A percentile compares a stretch with the other conserved stretches of the same genome.
Conservation (phyloP, 2,888 invertebrate species). For the Eudasyphora cyanicolor region DNA sequence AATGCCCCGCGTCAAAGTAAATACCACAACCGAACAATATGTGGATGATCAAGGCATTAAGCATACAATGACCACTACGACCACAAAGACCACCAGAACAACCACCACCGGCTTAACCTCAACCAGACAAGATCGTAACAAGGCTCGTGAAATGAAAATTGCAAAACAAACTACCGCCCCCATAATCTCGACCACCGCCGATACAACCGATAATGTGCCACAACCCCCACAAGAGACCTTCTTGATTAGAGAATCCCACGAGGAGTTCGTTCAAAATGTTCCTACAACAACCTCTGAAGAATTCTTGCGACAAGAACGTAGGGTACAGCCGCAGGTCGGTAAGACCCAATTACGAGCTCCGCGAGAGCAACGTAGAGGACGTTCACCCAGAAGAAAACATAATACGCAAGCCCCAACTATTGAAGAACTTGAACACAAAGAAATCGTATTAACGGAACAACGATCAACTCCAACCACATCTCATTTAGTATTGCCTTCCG, state of each 20-base stretch:
- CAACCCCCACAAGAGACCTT: background rate
- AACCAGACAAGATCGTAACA: background rate
- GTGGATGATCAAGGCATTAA: constrained; percentile 56
- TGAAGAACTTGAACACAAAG: background rate
- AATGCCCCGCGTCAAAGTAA: constrained; percentile 33
- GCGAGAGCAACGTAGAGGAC: constrained; percentile 71
- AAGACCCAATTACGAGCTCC: constrained; percentile 61
- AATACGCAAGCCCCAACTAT: constrained; percentile 22
- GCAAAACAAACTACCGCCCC: background rate
- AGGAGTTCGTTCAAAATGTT: constrained; percentile 32
- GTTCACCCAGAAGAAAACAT: constrained; percentile 74
- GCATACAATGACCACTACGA: constrained; percentile 54
- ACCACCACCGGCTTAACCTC: constrained; percentile 40
- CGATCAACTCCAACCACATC: background rate
- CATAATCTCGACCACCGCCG: constrained; percentile 7
- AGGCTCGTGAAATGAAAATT: constrained; percentile 38
- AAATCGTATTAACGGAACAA: background rate
- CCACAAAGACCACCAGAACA: constrained; percentile 45
- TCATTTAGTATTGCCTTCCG: constrained; percentile 69
- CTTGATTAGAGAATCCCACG: background rate
- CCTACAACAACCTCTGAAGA: constrained; percentile 45
- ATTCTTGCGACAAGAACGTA: constrained; percentile 33
- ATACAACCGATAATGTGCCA: constrained; percentile 30
- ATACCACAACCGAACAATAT: constrained; percentile 36
- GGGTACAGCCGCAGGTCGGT: constrained; percentile 64